These are phyloP conservation scores for Halcyon leucocephala DNA, from an alignment of 2,797 vertebrate species.

Conservation along the genomic window DNA sequence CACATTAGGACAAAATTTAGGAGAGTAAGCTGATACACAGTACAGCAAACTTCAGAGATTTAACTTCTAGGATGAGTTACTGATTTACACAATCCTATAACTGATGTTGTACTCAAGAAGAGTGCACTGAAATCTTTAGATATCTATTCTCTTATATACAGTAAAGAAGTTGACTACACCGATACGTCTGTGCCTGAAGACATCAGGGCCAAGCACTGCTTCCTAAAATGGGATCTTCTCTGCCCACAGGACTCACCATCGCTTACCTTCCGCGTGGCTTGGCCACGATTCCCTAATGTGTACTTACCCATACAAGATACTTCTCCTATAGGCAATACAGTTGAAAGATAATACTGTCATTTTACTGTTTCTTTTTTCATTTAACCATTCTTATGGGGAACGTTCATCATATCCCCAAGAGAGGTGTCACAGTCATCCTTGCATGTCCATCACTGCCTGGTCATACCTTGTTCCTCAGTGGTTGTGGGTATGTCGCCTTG, in stretches of 20 bases:
- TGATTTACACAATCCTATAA: background rate
- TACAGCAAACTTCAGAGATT: background rate
- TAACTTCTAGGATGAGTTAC: background rate
- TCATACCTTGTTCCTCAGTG: background rate
- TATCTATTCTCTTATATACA: background rate
- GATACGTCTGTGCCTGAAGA: background rate
- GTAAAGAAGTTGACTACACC: background rate
- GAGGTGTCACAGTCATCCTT: background rate
- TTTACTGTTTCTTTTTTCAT: background rate
- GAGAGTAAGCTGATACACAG: background rate
- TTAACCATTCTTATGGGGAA: background rate
- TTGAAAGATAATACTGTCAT: background rate
- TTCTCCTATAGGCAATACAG: background rate
- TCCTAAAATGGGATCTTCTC: background rate
- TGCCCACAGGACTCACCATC: background rate
- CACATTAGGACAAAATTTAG: background rate
- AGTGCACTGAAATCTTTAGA: background rate
- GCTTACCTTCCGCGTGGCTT: background rate
- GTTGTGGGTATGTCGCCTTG: background rate
- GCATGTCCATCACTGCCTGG: background rate
- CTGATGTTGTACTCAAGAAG: background rate
- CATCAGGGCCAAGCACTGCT: rapidly evolving
- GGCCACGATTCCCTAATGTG: background rate
- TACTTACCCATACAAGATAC: background rate
- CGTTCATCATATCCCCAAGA: background rate